These are phyloP conservation scores for Anticlea derivata DNA, from an alignment of 2,888 invertebrate genomes.

Conservation along the genomic window DNA sequence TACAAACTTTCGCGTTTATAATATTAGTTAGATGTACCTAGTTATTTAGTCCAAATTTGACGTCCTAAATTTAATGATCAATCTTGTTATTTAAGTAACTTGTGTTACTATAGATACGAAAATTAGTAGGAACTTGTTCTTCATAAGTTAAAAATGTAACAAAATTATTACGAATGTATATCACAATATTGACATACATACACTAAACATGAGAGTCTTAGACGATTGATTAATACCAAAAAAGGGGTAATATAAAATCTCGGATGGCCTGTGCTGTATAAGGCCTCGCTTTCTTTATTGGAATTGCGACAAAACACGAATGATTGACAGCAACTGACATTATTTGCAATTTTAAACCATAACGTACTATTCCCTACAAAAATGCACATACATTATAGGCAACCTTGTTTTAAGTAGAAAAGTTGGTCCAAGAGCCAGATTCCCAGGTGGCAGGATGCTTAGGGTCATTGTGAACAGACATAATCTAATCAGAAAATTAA, in stretches of 20 bases:
- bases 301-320: constrained; percentile 63
- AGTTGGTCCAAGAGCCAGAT: constrained; percentile 25
- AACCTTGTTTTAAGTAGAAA: constrained; percentile 40
- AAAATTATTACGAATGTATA: constrained; percentile 30
- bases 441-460: constrained; percentile 2
- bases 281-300: constrained; percentile 64
- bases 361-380: constrained; percentile 51
- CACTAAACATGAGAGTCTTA: constrained; percentile 28
- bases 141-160: too few species aligned
- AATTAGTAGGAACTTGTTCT: too few species aligned
- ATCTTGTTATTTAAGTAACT: too few species aligned
- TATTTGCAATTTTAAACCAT: constrained; percentile 58
- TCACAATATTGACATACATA: constrained; percentile 35
- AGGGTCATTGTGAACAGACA: not conserved
- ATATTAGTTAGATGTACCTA: too few species aligned
- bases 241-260: constrained; percentile 45
- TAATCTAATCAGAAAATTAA: not conserved
- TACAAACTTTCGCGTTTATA: too few species aligned
- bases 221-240: constrained; percentile 37
- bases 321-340: constrained; percentile 67
- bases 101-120: too few species aligned
- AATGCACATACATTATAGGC: constrained; percentile 50
- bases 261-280: constrained; percentile 50
- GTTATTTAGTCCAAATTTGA: too few species aligned
- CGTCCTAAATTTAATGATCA: too few species aligned